These are phyloP conservation scores for Aphidius ervi DNA, from an alignment of 1,140 invertebrate genomes.

Conservation along the genomic window DNA sequence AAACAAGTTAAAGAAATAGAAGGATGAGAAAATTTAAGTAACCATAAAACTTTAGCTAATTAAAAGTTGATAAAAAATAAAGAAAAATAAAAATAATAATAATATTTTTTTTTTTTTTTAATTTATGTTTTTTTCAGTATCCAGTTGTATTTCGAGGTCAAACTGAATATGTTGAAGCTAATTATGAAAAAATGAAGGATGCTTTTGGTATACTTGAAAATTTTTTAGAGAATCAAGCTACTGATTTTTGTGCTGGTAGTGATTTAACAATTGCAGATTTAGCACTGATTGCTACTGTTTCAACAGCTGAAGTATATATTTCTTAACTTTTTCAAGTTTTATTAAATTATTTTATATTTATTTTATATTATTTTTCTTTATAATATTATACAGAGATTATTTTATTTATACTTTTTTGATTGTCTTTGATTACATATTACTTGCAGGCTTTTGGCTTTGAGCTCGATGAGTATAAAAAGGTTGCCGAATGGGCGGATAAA, in stretches of 20 bases:
- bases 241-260: constrained; percentile 43
- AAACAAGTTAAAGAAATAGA: neutral
- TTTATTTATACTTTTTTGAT: constrained; percentile 3
- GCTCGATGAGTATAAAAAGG: constrained; percentile 64
- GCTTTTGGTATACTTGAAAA: constrained; percentile 39
- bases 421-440: constrained; percentile 10
- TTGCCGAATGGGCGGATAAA: constrained; percentile 66
- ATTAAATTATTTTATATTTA: constrained; percentile 10
- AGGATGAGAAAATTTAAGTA: neutral
- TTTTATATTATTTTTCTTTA: neutral
- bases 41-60: too few relatives aligned
- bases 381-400: constrained; percentile 1
- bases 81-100: neutral
- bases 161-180: constrained; percentile 26
- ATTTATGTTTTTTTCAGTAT: constrained; percentile 36
- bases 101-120: neutral
- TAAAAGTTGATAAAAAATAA: constrained; percentile 10
- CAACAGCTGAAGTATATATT: constrained; percentile 43
- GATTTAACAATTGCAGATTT: constrained; percentile 55
- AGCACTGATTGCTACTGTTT: constrained; percentile 34
- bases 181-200: constrained; percentile 32
- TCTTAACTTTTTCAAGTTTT: constrained; percentile 16
- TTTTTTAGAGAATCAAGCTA: constrained; percentile 35
- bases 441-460: constrained; percentile 65
- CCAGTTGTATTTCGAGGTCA: constrained; percentile 30